phyloP scores from a whole-genome alignment of 2,888 invertebrate genomes.

The Dascillus cervinus region DNA sequence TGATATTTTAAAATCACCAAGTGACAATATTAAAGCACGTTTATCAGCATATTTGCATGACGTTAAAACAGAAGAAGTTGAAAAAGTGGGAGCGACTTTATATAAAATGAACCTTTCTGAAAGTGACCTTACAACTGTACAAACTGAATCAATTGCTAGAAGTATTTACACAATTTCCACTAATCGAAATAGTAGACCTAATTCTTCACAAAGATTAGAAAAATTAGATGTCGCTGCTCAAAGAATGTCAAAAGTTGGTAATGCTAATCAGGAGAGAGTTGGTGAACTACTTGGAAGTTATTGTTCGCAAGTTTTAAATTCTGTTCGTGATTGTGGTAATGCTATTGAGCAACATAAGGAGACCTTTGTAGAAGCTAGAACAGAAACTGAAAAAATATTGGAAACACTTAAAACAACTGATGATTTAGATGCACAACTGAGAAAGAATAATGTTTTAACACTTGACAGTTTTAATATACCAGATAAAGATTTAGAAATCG shows the following conservation, averaged over 20 bases:
- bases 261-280: constrained; percentile 15
- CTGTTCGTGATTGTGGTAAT: constrained; percentile 26
- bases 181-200: constrained; percentile 18
- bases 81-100: constrained; percentile 12
- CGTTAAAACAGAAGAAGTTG: constrained; percentile 16
- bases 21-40: constrained; percentile 51
- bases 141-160: constrained; percentile 4
- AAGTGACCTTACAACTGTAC: neutral
- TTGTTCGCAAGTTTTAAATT: constrained; percentile 27
- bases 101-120: constrained; percentile 1
- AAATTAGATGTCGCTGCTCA: constrained; percentile 1
- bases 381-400: constrained; percentile 46
- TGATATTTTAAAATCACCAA: constrained; percentile 44
- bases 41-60: constrained; percentile 41
- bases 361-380: constrained; percentile 42
- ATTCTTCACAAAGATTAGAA: constrained; percentile 18
- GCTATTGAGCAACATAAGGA: constrained; percentile 47
- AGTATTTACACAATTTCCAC: constrained; percentile 8
- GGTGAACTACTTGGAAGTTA: constrained; percentile 29
- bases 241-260: no score
- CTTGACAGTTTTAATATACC: constrained; percentile 15
- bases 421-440: constrained; percentile 45
- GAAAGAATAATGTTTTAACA: constrained; percentile 11
- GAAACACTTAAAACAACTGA: constrained; percentile 47
- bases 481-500: constrained; percentile 30